Evolutionary conservation across 1,140 invertebrate species (phyloP).

Genomic region (Penaeus indicus): DNA sequence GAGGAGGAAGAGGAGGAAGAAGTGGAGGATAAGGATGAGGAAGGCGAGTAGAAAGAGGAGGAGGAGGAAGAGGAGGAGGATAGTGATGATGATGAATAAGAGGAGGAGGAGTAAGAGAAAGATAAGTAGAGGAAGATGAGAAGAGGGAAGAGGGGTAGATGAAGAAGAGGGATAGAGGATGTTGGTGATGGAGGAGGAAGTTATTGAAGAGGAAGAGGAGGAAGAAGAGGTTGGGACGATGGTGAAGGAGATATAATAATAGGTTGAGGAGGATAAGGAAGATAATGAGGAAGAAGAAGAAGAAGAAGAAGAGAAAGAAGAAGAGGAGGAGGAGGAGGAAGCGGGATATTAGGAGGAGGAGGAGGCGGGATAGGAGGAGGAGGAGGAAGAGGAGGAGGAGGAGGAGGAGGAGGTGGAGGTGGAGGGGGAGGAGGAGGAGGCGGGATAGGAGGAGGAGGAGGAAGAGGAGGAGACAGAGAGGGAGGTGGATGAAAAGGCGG

Average conservation of each 20-base stretch:
- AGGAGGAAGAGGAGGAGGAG: no score
- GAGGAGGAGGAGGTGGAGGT: no score
- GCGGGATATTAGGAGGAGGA: no score
- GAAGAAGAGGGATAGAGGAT: not conserved
- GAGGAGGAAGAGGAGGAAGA: not conserved
- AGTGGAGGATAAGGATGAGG: not conserved
- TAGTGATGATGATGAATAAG: not conserved
- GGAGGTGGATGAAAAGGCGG: not conserved
- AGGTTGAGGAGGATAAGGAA: not conserved
- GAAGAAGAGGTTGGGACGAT: not conserved
- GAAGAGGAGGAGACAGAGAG: not conserved
- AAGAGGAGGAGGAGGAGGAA: not conserved
- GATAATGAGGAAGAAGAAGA: not conserved
- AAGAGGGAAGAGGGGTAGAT: not conserved
- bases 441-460: not conserved
- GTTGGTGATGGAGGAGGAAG: no score
- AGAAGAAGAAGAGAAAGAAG: not conserved
- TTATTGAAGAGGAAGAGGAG: no score
- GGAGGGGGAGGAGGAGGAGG: no score
- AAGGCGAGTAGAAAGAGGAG: not conserved
- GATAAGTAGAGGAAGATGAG: not conserved
- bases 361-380: no score
- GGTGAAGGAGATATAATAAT: constrained; percentile 1
- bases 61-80: not conserved
- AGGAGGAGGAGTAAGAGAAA: not conserved